Percentiles rank a stretch among this genome's conserved stretches.
These are phyloP conservation scores for Bombyx mandarina DNA, from an alignment of 1,140 invertebrate genomes.

Conservation along the genomic window DNA sequence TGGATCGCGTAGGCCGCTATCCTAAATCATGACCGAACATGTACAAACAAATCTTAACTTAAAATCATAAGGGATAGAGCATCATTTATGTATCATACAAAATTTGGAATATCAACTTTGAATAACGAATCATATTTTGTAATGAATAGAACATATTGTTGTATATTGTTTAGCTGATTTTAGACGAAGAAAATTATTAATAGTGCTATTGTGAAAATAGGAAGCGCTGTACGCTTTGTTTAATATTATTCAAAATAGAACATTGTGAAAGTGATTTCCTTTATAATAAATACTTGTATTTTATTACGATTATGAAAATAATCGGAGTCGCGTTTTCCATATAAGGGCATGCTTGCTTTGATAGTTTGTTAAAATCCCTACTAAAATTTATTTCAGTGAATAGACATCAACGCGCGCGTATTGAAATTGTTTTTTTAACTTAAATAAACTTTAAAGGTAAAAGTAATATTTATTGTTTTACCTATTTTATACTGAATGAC, in stretches of 20 bases:
- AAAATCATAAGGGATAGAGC: neutral
- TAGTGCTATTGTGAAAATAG: slow-evolving; percentile 51
- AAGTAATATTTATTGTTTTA: neutral
- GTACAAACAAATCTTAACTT: slow-evolving; percentile 7
- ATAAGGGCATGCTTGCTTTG: too few species aligned
- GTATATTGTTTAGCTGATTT: too few species aligned
- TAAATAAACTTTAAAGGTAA: neutral
- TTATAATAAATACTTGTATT: too few species aligned
- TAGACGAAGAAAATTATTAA: slow-evolving; percentile 42
- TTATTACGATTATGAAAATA: too few species aligned
- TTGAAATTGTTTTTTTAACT: neutral
- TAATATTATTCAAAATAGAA: too few species aligned
- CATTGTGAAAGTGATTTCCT: too few species aligned
- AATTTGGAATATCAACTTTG: neutral
- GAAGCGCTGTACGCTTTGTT: slow-evolving; percentile 35
- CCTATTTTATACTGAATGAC: neutral
- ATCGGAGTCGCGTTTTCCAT: too few species aligned
- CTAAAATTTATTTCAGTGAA: neutral
- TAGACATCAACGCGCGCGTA: slow-evolving; percentile 4
- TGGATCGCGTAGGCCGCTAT: slow-evolving; percentile 56
- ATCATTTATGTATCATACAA: too few species aligned
- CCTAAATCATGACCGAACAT: slow-evolving; percentile 30
- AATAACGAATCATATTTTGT: slow-evolving; percentile 3
- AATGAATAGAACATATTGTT: too few species aligned
- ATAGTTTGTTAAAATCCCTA: neutral